Conservation (phyloP, 1,140 invertebrate species). For the Eufriesea mexicana region DNA sequence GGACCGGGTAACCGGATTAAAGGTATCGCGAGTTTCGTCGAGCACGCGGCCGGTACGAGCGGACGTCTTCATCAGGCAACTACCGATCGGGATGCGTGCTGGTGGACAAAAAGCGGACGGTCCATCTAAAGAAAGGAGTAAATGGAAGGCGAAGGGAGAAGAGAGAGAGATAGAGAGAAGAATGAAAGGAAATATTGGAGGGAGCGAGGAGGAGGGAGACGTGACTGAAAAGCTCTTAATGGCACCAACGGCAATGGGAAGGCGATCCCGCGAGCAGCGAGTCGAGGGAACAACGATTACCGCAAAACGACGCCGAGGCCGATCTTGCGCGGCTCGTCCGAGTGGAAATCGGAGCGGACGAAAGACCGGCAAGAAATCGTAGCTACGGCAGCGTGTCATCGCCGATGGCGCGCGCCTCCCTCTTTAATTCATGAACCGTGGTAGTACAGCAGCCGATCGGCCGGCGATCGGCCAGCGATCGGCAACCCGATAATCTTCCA, state of each 20-base stretch:
- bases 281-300: conserved; percentile 72
- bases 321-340: neutral
- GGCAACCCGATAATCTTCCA: conserved; percentile 41
- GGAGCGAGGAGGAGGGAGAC: conserved; percentile 38
- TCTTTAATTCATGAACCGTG: conserved; percentile 77
- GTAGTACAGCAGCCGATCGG: neutral
- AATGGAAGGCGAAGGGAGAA: conserved; percentile 5
- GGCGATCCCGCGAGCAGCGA: conserved; percentile 11
- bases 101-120: conserved; percentile 67
- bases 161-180: conserved; percentile 12
- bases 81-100: conserved; percentile 67
- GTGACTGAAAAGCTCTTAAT: conserved; percentile 76
- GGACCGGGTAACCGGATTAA: conserved; percentile 54
- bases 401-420: conserved; percentile 67
- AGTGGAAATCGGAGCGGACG: conserved; percentile 47
- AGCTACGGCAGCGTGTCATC: conserved; percentile 69
- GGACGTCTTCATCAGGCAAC: conserved; percentile 75
- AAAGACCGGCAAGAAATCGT: conserved; percentile 61
- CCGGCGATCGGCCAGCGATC: neutral
- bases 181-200: conserved; percentile 6
- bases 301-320: conserved; percentile 57
- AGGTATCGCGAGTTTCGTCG: conserved; percentile 49
- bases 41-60: conserved; percentile 19
- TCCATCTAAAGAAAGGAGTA: conserved; percentile 15
- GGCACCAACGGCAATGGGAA: conserved; percentile 62